A percentile compares a stretch with the other conserved stretches of the same genome.
phyloP scores from a whole-genome alignment of 2,888 invertebrate genomes.

The Trichopria drosophilae region DNA sequence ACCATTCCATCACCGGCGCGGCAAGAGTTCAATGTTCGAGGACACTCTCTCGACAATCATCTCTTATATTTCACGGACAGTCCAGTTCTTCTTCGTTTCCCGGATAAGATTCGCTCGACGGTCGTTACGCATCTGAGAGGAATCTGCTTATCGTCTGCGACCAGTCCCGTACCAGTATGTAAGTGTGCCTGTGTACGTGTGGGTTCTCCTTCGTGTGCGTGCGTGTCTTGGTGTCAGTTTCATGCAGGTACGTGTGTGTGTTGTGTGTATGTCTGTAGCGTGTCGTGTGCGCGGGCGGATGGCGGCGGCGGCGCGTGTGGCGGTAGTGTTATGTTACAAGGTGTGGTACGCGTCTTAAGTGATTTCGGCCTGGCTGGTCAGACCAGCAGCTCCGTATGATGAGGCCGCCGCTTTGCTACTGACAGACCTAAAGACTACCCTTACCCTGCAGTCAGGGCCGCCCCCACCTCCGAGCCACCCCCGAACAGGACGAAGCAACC shows the following conservation, averaged over 20 bases:
- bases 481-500: slow-evolving; percentile 47
- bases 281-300: slow-evolving; percentile 13
- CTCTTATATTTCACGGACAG: slow-evolving; percentile 3
- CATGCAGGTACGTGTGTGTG: slow-evolving; percentile 13
- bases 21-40: no score
- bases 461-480: slow-evolving; percentile 41
- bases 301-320: slow-evolving; percentile 44
- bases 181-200: slow-evolving; percentile 33
- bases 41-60: slow-evolving; percentile 12
- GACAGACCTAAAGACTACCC: slow-evolving; percentile 55
- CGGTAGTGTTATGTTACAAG: slow-evolving; percentile 51
- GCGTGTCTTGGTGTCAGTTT: slow-evolving; percentile 15
- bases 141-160: slow-evolving; percentile 23
- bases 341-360: slow-evolving; percentile 57
- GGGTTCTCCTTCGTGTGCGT: slow-evolving; percentile 22
- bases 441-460: slow-evolving; percentile 54
- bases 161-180: slow-evolving; percentile 28
- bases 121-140: slow-evolving; percentile 12
- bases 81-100: slow-evolving; percentile 9
- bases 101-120: not conserved
- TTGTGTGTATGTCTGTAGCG: not conserved
- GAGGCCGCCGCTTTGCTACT: slow-evolving; percentile 60
- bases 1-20: no score
- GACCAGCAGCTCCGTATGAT: slow-evolving; percentile 58
- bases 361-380: slow-evolving; percentile 54